phyloP scores from a whole-genome alignment of 2,113 vertebrate species.

The Felis chaus region DNA sequence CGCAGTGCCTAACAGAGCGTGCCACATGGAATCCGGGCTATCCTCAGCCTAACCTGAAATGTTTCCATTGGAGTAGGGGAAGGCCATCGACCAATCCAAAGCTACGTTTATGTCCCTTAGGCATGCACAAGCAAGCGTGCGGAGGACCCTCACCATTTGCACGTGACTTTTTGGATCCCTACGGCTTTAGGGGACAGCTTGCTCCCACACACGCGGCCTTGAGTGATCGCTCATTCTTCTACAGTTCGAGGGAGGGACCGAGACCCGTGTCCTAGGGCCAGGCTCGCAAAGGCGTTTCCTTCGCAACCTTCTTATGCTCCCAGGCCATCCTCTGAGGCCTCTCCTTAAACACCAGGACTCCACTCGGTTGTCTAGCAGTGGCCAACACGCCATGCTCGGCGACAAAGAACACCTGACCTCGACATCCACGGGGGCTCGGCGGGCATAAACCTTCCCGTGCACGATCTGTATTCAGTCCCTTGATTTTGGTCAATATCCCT shows the following conservation, averaged over 20 bases:
- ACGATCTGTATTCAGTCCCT: not conserved
- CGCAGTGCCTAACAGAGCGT: too few species aligned
- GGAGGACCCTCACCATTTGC: not conserved
- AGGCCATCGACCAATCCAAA: not conserved
- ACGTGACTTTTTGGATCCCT: not conserved
- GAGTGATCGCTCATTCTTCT: not conserved
- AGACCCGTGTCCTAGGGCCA: not conserved
- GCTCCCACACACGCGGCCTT: not conserved
- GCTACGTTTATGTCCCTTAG: not conserved
- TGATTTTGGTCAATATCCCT: slow-evolving; percentile 15
- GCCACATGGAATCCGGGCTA: not conserved
- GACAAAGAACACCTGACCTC: not conserved
- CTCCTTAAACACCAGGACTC: not conserved
- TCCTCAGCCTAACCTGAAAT: not conserved
- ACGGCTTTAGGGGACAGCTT: not conserved
- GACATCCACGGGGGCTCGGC: accelerated
- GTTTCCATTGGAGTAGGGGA: not conserved
- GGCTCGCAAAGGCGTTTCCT: not conserved
- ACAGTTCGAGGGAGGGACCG: accelerated
- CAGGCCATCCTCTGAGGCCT: not conserved
- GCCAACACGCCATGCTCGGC: accelerated
- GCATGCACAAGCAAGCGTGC: not conserved
- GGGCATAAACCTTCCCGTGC: not conserved
- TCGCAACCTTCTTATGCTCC: not conserved
- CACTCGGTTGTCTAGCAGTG: not conserved